These are phyloP conservation scores for Clarias fuscus DNA, from an alignment of 2,797 vertebrate genomes.

Conservation along the genomic window DNA sequence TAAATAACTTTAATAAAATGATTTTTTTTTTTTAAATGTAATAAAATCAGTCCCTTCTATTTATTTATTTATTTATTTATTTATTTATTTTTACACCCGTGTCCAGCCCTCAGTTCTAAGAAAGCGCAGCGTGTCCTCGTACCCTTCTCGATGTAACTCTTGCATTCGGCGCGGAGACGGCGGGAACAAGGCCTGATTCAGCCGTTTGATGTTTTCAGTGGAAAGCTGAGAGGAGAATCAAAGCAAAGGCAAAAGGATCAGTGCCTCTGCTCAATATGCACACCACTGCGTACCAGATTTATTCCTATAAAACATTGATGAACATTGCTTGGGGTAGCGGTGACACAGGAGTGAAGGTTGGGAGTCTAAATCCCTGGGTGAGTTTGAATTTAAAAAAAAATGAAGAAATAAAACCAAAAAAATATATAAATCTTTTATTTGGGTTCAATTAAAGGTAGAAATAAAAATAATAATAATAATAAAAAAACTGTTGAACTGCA, in stretches of 20 bases:
- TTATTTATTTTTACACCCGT: not conserved
- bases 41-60: not conserved
- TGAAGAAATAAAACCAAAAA: not conserved
- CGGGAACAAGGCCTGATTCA: constrained; percentile 84
- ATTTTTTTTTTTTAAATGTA: too few relatives aligned
- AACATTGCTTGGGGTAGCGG: not conserved
- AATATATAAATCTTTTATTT: too few relatives aligned
- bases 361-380: not conserved
- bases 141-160: constrained; percentile 74
- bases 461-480: not conserved
- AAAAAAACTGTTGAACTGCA: not conserved
- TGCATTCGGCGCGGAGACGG: constrained; percentile 73
- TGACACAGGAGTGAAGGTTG: not conserved
- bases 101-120: constrained; percentile 74
- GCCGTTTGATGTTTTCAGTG: constrained; percentile 78
- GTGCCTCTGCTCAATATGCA: not conserved
- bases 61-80: too few relatives aligned
- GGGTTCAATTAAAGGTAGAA: not conserved
- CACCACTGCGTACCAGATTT: not conserved
- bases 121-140: constrained; percentile 77
- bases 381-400: not conserved
- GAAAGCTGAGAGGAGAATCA: constrained; percentile 68
- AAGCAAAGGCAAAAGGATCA: constrained; percentile 17
- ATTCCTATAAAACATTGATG: not conserved
- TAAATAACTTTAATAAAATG: not conserved